A percentile compares a stretch with the other conserved stretches of the same genome.
These are phyloP conservation scores for Eidolon dupreanum DNA, from an alignment of 2,797 vertebrate species.

Conservation along the genomic window DNA sequence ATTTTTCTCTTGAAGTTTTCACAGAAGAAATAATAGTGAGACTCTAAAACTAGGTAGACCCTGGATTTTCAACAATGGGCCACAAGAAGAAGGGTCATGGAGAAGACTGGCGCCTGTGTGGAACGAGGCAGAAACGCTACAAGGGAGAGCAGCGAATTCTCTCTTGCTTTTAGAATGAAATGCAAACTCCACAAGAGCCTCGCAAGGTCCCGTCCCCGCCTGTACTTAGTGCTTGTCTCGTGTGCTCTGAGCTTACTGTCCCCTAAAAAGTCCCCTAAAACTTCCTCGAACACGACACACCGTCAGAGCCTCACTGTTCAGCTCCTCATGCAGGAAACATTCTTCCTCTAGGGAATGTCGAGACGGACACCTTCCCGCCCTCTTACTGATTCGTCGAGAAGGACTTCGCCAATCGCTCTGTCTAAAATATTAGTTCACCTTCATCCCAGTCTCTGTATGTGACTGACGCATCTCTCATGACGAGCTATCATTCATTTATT, in stretches of 20 bases:
- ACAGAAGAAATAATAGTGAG: neutral
- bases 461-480: too few relatives aligned
- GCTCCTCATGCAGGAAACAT: neutral
- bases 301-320: neutral
- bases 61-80: neutral
- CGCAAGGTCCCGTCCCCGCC: fast-evolving
- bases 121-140: neutral
- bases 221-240: neutral
- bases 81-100: fast-evolving
- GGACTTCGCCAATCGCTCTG: too few relatives aligned
- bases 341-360: neutral
- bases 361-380: too few relatives aligned
- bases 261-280: fast-evolving
- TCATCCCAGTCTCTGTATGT: neutral
- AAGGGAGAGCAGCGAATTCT: neutral
- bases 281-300: too few relatives aligned
- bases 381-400: fast-evolving
- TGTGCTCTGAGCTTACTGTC: fast-evolving
- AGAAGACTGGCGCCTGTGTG: neutral
- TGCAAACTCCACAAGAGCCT: neutral
- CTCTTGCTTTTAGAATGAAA: neutral
- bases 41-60: neutral
- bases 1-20: neutral
- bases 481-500: neutral
- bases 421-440: neutral